Conservation (phyloP, 1,140 invertebrate species). For the Danaus plexippus region DNA sequence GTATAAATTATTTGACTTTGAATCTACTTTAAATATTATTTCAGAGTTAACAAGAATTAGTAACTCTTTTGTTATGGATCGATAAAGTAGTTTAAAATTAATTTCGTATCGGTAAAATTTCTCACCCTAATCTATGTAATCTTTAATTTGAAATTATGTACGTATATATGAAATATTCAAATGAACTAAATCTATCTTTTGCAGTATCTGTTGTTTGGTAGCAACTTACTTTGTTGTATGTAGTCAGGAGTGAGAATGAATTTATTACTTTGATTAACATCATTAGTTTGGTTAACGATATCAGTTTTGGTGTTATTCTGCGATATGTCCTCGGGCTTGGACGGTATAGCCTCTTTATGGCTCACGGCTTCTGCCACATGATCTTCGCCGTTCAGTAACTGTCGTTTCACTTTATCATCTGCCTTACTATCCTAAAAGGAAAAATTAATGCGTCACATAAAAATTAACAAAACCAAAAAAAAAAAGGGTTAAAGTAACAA, state of each 20-base stretch:
- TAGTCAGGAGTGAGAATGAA: conserved; percentile 90
- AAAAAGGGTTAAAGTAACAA: conserved; percentile 31
- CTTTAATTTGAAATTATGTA: too few relatives aligned
- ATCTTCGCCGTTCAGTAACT: conserved; percentile 59
- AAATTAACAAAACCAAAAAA: conserved; percentile 22
- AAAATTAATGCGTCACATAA: conserved; percentile 30
- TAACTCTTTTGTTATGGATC: too few relatives aligned
- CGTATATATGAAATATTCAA: too few relatives aligned
- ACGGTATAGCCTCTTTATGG: conserved; percentile 49
- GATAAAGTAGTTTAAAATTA: too few relatives aligned
- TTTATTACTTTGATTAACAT: conserved; percentile 74
- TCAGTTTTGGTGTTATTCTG: conserved; percentile 54
- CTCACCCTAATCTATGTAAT: too few relatives aligned
- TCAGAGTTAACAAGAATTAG: too few relatives aligned
- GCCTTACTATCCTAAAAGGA: conserved; percentile 55
- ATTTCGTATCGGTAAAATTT: too few relatives aligned
- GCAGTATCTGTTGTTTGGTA: too few relatives aligned
- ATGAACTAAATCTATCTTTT: too few relatives aligned
- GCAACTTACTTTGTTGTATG: conserved; percentile 85
- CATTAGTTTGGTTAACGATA: conserved; percentile 58
- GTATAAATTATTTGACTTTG: conserved; percentile 1
- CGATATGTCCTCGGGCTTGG: conserved; percentile 61
- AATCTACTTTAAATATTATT: not conserved
- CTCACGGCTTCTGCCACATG: conserved; percentile 45
- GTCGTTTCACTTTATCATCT: conserved; percentile 54